Percentiles rank a stretch among this genome's conserved stretches.
Conservation (phyloP, 1,140 invertebrate species). For the Drosophila setifemur region DNA sequence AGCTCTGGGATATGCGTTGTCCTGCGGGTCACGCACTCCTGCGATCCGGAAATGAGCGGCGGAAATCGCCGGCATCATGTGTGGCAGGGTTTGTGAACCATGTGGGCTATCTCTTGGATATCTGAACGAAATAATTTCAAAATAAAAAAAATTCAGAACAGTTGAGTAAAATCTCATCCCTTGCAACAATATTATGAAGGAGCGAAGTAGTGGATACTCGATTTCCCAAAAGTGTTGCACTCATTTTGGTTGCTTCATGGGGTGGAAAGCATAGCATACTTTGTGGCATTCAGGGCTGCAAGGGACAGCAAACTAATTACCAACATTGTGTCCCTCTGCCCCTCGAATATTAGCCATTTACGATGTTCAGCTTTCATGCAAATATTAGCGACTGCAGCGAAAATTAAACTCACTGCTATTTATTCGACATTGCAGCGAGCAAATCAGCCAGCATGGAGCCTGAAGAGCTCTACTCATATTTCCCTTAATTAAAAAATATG, state of each 20-base stretch:
- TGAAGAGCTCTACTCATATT: constrained; percentile 39
- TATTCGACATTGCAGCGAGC: constrained; percentile 25
- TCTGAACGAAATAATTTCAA: no score
- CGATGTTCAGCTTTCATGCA: constrained; percentile 13
- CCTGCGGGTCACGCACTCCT: constrained; percentile 28
- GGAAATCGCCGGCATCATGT: constrained; percentile 39
- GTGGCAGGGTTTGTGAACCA: no score
- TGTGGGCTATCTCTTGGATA: no score
- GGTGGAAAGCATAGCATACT: no score
- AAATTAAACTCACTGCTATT: constrained; percentile 21
- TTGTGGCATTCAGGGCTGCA: constrained; percentile 2
- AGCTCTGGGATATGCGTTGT: not conserved
- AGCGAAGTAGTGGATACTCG: no score
- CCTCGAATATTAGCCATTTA: not conserved
- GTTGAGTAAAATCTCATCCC: no score
- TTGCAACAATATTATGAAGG: no score
- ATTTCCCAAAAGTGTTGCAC: no score
- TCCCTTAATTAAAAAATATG: constrained; percentile 65
- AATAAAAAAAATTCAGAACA: no score
- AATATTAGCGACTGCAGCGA: not conserved
- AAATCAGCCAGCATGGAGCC: constrained; percentile 6
- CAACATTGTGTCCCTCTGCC: not conserved
- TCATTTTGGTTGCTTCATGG: no score
- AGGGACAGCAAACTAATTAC: constrained; percentile 13
- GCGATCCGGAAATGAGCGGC: constrained; percentile 50